Evolutionary conservation across 1,140 invertebrate genomes (phyloP), one percentile per base, ranked within the genome.

Genomic region (Chymomyza costata): DNA sequence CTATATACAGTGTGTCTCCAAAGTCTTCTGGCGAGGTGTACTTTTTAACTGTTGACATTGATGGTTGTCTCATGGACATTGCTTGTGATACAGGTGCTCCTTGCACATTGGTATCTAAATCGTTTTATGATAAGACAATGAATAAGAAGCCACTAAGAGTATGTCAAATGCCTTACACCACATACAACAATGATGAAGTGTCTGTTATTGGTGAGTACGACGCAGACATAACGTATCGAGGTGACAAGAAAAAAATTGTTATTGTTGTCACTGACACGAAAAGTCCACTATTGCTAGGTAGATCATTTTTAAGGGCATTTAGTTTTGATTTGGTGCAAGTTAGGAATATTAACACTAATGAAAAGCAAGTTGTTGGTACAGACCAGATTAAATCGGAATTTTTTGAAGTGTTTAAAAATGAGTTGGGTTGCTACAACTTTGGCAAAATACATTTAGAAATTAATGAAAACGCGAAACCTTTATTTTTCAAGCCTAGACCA

Each of bases 131-230:
- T 10, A 21, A 2, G n/a, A n/a, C n/a, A n/a, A n/a, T n/a, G n/a
- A n/a, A n/a, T n/a, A n/a, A n/a, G n/a, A n/a, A n/a, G n/a, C n/a
- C n/a, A n/a, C n/a, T n/a, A n/a, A 38, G 35, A 13, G 6, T 6
- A 10, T 49, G 47, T 30, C 7, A 49, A 8, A 17, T 25, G 6
- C 34, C 32, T 3, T 38, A 49, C 14, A 10, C 38, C 2, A 13
- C 16, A 16, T 49, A 49, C 18, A 49, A 13, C 17, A 18, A 43
- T 16, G 28, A 46, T 8, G 6, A 15, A 41, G 40, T 47, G 40
- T 10, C 14, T 3, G 11, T 55, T 15, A 8, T 39, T 3, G 52
- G 52, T 55, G 44, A 55, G 52, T 55, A 47, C 28, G 44, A 55
- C 32, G 43, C 52, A 40, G 1, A 10, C 16, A 47, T 55, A 5